These are phyloP conservation scores for Cylloceria caligata DNA, from an alignment of 2,888 invertebrate genomes.

Conservation along the genomic window DNA sequence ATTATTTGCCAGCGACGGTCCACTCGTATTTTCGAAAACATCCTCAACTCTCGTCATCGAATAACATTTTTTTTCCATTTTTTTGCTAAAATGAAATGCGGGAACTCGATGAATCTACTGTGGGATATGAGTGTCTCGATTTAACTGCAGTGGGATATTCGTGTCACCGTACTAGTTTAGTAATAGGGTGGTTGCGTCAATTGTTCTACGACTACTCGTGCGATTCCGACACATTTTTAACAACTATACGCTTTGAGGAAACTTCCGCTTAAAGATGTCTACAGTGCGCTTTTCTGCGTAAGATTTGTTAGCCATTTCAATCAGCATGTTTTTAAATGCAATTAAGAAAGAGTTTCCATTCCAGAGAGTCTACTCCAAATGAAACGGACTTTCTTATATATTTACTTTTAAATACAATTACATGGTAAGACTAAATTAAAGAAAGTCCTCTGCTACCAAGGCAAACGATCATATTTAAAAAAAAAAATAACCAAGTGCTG, in stretches of 20 bases:
- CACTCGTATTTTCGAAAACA: conserved; percentile 40
- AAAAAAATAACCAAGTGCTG: background rate
- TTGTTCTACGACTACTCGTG: conserved; percentile 3
- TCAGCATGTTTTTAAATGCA: too few species aligned
- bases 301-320: background rate
- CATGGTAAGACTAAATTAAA: too few species aligned
- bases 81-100: background rate
- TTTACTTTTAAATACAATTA: too few species aligned
- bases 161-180: conserved; percentile 8
- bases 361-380: too few species aligned
- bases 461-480: background rate
- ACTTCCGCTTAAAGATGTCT: background rate
- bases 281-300: background rate
- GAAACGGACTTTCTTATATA: too few species aligned
- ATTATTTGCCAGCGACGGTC: background rate
- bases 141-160: conserved; percentile 30
- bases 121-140: conserved; percentile 40
- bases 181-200: conserved; percentile 2
- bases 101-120: conserved; percentile 30
- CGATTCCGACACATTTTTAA: background rate
- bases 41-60: background rate
- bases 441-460: too few species aligned
- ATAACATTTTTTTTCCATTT: background rate
- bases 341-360: background rate
- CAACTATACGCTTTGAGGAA: background rate